phyloP scores from a whole-genome alignment of 2,797 vertebrate species.

The Anabacerthia variegaticeps region DNA sequence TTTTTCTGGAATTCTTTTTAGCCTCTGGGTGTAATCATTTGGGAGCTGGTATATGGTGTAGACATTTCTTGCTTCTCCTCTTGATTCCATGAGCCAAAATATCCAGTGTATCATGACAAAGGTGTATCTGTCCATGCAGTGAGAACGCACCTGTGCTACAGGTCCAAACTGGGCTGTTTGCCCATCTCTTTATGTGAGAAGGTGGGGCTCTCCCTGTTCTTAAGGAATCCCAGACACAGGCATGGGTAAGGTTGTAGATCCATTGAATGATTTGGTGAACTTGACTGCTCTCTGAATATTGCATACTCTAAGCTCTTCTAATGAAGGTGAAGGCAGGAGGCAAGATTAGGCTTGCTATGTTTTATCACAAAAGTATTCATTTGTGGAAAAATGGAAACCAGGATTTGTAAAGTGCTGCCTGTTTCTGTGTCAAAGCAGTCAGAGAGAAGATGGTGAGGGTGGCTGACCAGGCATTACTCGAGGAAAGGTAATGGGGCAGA shows the following conservation, averaged over 20 bases:
- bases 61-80: neutral
- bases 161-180: neutral
- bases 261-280: neutral
- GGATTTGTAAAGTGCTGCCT: neutral
- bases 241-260: neutral
- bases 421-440: neutral
- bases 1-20: neutral
- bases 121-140: neutral
- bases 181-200: neutral
- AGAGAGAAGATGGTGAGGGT: neutral
- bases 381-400: neutral
- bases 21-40: neutral
- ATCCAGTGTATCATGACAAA: neutral
- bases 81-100: neutral
- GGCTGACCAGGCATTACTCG: neutral
- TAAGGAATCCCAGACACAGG: neutral
- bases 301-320: neutral
- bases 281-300: neutral
- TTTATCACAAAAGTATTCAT: neutral
- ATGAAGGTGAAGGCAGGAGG: neutral
- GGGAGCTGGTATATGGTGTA: neutral
- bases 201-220: neutral
- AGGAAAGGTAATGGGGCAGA: neutral
- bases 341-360: neutral
- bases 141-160: neutral